phyloP scores from a whole-genome alignment of 2,113 vertebrate species.

The Paratilapia polleni region DNA sequence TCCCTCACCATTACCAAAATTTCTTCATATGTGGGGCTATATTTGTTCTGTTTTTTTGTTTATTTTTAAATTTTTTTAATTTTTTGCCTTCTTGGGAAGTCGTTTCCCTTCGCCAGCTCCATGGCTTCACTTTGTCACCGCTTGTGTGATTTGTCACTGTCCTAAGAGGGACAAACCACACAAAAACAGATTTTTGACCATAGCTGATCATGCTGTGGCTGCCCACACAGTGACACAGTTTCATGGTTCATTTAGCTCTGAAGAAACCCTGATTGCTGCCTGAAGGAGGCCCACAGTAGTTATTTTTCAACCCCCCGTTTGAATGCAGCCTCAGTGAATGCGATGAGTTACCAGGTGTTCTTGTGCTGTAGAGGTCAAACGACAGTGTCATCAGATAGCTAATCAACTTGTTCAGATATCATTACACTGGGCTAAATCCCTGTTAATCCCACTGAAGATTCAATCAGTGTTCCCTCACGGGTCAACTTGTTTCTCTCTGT shows the following conservation, averaged over 20 bases:
- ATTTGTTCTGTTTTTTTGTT: slow-evolving; percentile 3
- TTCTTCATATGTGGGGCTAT: neutral
- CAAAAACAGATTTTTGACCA: slow-evolving; percentile 39
- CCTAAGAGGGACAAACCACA: slow-evolving; percentile 34
- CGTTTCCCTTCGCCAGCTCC: slow-evolving; percentile 26
- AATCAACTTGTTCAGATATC: slow-evolving; percentile 78
- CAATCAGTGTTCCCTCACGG: slow-evolving; percentile 72
- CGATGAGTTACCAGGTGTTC: slow-evolving; percentile 48
- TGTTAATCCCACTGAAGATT: slow-evolving; percentile 77
- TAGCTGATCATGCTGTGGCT: slow-evolving; percentile 24
- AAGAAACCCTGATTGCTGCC: neutral
- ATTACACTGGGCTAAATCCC: slow-evolving; percentile 78
- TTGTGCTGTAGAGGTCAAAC: slow-evolving; percentile 75
- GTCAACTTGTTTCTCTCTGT: slow-evolving; percentile 55
- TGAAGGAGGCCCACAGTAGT: slow-evolving; percentile 21
- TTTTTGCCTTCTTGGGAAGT: slow-evolving; percentile 12
- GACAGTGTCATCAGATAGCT: slow-evolving; percentile 75
- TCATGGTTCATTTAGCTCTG: slow-evolving; percentile 44
- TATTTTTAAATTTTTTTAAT: too few relatives aligned
- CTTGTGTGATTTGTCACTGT: slow-evolving; percentile 25
- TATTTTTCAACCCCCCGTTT: slow-evolving; percentile 9
- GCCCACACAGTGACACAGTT: slow-evolving; percentile 46
- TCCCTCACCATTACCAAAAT: neutral
- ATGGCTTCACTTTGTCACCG: slow-evolving; percentile 6
- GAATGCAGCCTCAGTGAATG: slow-evolving; percentile 23